These are phyloP conservation scores for Butorides virescens DNA, from an alignment of 2,113 vertebrate species.

Conservation along the genomic window DNA sequence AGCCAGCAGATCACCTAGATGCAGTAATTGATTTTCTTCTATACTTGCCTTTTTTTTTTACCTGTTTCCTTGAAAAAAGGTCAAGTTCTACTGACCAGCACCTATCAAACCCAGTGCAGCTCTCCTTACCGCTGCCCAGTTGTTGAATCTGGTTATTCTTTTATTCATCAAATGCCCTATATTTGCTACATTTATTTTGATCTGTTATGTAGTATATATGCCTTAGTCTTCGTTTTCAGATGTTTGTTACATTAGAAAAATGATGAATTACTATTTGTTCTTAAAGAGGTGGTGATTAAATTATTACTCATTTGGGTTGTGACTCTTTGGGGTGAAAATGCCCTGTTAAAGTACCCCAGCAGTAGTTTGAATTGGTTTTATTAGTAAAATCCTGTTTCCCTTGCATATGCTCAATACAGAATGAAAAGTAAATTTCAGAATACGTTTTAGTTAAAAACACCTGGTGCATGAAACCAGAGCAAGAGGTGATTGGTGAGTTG, in stretches of 20 bases:
- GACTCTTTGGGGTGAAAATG: neutral
- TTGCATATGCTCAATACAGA: neutral
- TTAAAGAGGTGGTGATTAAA: neutral
- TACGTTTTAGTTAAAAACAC: neutral
- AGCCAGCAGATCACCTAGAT: neutral
- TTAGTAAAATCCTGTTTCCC: neutral
- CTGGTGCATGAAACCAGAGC: neutral
- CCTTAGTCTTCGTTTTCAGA: neutral
- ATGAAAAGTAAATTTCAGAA: neutral
- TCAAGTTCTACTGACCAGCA: neutral
- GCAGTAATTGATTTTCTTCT: neutral
- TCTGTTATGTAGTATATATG: neutral
- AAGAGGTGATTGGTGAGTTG: neutral
- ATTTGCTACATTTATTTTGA: conserved; percentile 3
- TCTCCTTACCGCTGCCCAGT: neutral
- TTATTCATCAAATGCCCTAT: neutral
- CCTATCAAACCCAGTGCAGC: neutral
- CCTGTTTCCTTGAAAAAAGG: neutral
- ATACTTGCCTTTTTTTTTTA: neutral
- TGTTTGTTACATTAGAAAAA: neutral
- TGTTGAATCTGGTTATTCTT: conserved; percentile 11
- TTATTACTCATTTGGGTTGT: neutral
- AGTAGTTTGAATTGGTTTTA: neutral
- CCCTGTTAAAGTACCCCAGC: neutral
- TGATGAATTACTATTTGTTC: neutral